phyloP scores from a whole-genome alignment of 2,113 vertebrate genomes.

The Rhea americana region DNA sequence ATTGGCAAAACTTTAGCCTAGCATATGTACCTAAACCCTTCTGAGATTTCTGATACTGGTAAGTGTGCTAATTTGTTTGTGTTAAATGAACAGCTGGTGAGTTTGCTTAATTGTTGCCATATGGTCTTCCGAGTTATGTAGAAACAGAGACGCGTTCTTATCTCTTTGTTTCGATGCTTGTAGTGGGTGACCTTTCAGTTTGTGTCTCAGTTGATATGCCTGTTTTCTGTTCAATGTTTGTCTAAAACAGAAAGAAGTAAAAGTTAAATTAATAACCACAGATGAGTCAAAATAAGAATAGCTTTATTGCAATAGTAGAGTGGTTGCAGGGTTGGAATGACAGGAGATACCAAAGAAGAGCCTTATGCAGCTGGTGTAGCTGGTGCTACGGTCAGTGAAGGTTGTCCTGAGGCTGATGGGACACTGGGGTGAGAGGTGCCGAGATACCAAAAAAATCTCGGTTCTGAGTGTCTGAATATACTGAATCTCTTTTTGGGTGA shows the following conservation, averaged over 20 bases:
- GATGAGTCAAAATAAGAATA: conserved; percentile 49
- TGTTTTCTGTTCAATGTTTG: neutral
- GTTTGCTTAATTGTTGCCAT: conserved; percentile 46
- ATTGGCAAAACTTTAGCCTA: neutral
- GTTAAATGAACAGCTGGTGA: neutral
- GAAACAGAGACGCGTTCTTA: conserved; percentile 28
- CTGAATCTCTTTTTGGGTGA: neutral
- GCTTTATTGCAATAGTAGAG: neutral
- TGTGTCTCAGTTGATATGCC: neutral
- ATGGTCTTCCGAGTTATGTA: conserved; percentile 14
- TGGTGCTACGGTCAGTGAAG: neutral
- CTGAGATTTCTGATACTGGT: neutral
- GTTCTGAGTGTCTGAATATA: neutral
- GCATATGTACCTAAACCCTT: neutral
- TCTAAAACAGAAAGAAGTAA: conserved; percentile 50
- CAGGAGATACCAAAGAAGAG: neutral
- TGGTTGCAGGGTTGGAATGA: neutral
- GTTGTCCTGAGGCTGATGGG: neutral
- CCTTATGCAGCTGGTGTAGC: neutral
- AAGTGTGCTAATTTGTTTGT: conserved; percentile 26
- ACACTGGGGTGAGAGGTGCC: neutral
- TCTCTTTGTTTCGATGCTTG: conserved; percentile 17
- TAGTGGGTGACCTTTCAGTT: conserved; percentile 45
- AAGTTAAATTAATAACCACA: conserved; percentile 38
- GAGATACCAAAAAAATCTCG: neutral